These are phyloP conservation scores for Borostomias antarcticus DNA, from an alignment of 2,797 vertebrate species.

Conservation along the genomic window DNA sequence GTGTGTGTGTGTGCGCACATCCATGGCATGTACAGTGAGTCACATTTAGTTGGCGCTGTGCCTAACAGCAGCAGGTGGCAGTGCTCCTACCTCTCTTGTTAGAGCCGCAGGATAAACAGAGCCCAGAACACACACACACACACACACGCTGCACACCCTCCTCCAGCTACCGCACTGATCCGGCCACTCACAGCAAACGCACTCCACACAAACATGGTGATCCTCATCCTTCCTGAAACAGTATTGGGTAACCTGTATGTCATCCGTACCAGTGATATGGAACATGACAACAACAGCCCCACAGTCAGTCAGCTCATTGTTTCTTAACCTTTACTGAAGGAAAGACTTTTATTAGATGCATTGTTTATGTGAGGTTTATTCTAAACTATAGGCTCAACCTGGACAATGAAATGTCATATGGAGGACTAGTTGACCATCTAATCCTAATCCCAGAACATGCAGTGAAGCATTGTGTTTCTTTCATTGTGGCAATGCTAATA, in stretches of 20 bases:
- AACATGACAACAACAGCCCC: background rate
- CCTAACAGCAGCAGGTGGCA: conserved; percentile 59
- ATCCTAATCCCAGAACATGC: background rate
- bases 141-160: conserved; percentile 8
- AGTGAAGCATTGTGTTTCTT: background rate
- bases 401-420: background rate
- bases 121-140: conserved; percentile 11
- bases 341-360: background rate
- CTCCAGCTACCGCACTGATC: background rate
- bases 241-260: background rate
- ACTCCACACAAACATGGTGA: conserved; percentile 16
- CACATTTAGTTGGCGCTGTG: conserved; percentile 60
- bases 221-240: conserved; percentile 17
- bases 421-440: background rate
- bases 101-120: conserved; percentile 7
- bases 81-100: conserved; percentile 21
- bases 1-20: conserved; percentile 47
- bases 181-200: background rate
- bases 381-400: background rate
- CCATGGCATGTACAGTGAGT: conserved; percentile 63
- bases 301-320: background rate
- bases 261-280: background rate
- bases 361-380: background rate
- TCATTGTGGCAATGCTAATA: background rate
- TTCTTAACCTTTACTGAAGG: background rate